These are phyloP conservation scores for Kryphioiulus occultus DNA, from an alignment of 2,888 invertebrate species.

Conservation along the genomic window DNA sequence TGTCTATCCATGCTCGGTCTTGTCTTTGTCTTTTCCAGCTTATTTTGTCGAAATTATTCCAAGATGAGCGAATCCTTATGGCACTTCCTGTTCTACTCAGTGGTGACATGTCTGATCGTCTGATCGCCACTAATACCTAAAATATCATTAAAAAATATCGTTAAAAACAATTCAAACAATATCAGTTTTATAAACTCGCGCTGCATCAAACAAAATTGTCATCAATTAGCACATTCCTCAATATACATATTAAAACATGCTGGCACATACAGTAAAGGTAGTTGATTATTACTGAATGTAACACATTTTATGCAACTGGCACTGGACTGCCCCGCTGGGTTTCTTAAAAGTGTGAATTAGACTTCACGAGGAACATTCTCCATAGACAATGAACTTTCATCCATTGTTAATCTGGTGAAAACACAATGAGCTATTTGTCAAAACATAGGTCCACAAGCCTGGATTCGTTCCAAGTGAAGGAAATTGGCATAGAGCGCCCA, in stretches of 20 bases:
- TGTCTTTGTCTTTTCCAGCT: not conserved
- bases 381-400: constrained; percentile 1
- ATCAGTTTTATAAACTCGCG: not conserved
- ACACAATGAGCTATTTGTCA: not conserved
- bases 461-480: not conserved
- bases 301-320: not conserved
- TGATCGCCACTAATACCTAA: not conserved
- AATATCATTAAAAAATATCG: not conserved
- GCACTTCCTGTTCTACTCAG: not conserved
- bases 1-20: not conserved
- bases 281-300: not conserved
- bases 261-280: not conserved
- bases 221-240: not conserved
- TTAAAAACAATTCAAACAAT: not conserved
- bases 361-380: not conserved
- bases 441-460: not conserved
- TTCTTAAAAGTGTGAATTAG: not conserved
- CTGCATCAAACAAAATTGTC: not conserved
- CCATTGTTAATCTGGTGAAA: not conserved
- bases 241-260: not conserved
- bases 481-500: not conserved
- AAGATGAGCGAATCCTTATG: not conserved
- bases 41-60: not conserved
- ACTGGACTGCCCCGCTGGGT: not conserved
- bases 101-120: not conserved